Evolutionary conservation across 1,140 invertebrate genomes (phyloP).

Genomic region (Vollenhovia emeryi): DNA sequence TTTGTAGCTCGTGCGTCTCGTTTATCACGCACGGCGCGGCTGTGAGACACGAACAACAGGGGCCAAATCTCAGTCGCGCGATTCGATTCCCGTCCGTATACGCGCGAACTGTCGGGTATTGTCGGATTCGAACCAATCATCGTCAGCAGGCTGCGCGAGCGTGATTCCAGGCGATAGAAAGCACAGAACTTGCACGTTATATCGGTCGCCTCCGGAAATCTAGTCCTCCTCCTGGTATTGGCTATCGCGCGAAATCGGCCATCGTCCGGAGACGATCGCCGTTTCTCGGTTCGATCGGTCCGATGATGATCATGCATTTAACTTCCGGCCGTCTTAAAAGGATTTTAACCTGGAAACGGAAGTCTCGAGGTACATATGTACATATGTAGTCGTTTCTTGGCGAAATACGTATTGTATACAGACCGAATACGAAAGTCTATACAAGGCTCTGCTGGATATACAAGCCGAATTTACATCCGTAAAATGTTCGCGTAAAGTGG

Average conservation of each 20-base stretch:
- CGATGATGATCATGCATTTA: slow-evolving; percentile 30
- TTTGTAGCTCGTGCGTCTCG: neutral
- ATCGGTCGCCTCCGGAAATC: slow-evolving; percentile 55
- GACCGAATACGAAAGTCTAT: no score
- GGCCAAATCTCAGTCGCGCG: slow-evolving; percentile 31
- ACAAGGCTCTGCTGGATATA: neutral
- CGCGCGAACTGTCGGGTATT: slow-evolving; percentile 42
- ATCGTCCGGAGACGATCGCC: slow-evolving; percentile 30
- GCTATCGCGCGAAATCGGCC: slow-evolving; percentile 40
- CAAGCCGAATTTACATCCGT: neutral
- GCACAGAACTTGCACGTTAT: slow-evolving; percentile 45
- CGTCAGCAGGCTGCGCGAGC: slow-evolving; percentile 46
- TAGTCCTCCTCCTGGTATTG: slow-evolving; percentile 42
- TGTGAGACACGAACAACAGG: slow-evolving; percentile 21
- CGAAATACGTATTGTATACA: neutral
- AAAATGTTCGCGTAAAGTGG: neutral
- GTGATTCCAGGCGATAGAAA: slow-evolving; percentile 54
- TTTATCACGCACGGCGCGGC: neutral
- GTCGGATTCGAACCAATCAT: slow-evolving; percentile 53
- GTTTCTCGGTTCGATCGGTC: slow-evolving; percentile 11
- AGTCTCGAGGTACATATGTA: neutral
- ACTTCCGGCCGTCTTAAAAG: slow-evolving; percentile 15
- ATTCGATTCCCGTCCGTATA: slow-evolving; percentile 45
- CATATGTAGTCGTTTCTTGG: neutral
- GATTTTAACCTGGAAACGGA: neutral